Conservation (phyloP, 1,140 invertebrate genomes). For the Leptinotarsa lineolata region DNA sequence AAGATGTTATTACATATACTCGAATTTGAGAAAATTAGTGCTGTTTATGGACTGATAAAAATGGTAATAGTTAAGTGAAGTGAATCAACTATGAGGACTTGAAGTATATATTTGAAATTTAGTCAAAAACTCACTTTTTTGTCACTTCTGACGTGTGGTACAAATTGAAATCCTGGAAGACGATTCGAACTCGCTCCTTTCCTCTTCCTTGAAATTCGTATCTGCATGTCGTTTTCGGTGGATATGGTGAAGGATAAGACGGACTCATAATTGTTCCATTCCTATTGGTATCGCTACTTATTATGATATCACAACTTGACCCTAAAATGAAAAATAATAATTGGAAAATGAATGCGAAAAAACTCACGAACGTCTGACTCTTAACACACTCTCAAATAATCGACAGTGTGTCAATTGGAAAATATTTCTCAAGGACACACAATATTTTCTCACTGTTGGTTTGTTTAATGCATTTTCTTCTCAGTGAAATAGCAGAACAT, state of each 20-base stretch:
- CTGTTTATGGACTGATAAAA: no score
- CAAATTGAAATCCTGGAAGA: constrained; percentile 76
- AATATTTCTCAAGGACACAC: background rate
- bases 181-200: constrained; percentile 76
- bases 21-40: no score
- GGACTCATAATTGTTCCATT: constrained; percentile 80
- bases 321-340: constrained; percentile 62
- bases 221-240: constrained; percentile 73
- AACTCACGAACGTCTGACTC: background rate
- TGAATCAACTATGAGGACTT: no score
- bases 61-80: no score
- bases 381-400: background rate
- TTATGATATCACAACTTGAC: constrained; percentile 75
- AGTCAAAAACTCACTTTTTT: constrained; percentile 64
- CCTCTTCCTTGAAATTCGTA: constrained; percentile 84
- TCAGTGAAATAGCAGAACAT: no score
- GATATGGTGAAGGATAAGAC: constrained; percentile 75
- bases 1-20: no score
- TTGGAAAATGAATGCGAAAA: background rate
- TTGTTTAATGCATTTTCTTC: no score
- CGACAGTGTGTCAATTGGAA: background rate
- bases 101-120: no score
- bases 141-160: constrained; percentile 62
- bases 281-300: constrained; percentile 78
- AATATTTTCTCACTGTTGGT: background rate